phyloP scores from a whole-genome alignment of 2,113 vertebrate genomes.

The Loxodonta africana region DNA sequence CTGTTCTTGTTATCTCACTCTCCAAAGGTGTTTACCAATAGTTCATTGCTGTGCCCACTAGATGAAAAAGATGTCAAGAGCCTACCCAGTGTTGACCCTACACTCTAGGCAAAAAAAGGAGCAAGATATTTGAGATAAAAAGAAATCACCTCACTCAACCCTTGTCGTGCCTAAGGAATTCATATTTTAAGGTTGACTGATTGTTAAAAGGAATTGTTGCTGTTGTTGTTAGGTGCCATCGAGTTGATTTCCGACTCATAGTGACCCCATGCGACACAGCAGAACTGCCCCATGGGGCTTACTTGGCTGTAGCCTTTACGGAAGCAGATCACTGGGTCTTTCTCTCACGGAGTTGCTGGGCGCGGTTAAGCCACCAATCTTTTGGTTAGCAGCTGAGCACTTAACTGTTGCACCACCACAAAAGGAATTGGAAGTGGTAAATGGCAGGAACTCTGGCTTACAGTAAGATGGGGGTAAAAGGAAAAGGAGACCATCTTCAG shows the following conservation, averaged over 20 bases:
- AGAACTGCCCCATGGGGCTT: too few species aligned
- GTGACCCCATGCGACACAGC: neutral
- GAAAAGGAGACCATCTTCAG: neutral
- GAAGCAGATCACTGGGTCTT: neutral
- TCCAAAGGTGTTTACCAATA: neutral
- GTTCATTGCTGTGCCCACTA: conserved; percentile 11
- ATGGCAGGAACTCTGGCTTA: neutral
- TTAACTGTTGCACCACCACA: neutral
- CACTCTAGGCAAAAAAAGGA: neutral
- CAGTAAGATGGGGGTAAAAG: neutral
- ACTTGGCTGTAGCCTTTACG: too few species aligned
- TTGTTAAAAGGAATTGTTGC: neutral
- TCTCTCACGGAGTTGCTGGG: neutral
- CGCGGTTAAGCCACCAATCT: neutral
- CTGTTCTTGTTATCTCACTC: neutral
- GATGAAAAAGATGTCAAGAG: neutral
- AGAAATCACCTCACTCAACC: neutral
- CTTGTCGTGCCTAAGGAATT: neutral
- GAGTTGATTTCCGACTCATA: neutral
- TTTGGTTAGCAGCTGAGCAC: neutral
- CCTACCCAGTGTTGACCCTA: neutral
- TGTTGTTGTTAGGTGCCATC: neutral
- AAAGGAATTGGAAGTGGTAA: neutral
- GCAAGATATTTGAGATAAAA: neutral
- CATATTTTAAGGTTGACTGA: neutral